These are phyloP conservation scores for Sitta europaea DNA, from an alignment of 2,113 vertebrate species.

Conservation along the genomic window DNA sequence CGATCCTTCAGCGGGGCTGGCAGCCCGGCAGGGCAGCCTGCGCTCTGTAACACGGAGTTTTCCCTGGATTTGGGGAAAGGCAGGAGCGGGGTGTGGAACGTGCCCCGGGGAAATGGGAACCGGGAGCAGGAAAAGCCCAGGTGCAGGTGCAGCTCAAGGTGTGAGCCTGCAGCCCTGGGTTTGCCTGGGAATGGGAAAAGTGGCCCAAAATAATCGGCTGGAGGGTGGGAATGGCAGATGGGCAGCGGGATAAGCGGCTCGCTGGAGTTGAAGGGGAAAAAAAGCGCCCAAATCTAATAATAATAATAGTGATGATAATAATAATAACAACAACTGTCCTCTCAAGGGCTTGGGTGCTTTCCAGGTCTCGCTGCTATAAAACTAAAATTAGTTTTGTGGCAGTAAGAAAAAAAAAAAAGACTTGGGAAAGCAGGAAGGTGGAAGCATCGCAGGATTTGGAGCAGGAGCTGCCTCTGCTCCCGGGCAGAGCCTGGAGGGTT, in stretches of 20 bases:
- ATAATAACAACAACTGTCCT: not conserved
- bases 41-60: not conserved
- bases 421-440: too few species aligned
- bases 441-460: not conserved
- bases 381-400: constrained; percentile 22
- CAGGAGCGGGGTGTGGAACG: rapidly evolving
- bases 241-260: not conserved
- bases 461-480: not conserved
- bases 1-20: not conserved
- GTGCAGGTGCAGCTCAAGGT: not conserved
- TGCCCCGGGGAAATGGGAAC: rapidly evolving
- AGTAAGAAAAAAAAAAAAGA: not conserved
- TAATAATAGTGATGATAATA: not conserved
- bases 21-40: not conserved
- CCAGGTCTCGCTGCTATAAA: constrained; percentile 13
- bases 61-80: not conserved
- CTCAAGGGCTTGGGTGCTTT: constrained; percentile 34
- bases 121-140: rapidly evolving
- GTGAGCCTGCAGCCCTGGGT: not conserved
- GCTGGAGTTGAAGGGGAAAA: not conserved
- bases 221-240: not conserved
- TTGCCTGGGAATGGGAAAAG: not conserved
- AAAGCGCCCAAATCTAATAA: constrained; percentile 11
- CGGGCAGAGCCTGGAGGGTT: rapidly evolving
- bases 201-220: not conserved